phyloP scores from a whole-genome alignment of 2,888 invertebrate genomes.

The Drosophila stalkeri region DNA sequence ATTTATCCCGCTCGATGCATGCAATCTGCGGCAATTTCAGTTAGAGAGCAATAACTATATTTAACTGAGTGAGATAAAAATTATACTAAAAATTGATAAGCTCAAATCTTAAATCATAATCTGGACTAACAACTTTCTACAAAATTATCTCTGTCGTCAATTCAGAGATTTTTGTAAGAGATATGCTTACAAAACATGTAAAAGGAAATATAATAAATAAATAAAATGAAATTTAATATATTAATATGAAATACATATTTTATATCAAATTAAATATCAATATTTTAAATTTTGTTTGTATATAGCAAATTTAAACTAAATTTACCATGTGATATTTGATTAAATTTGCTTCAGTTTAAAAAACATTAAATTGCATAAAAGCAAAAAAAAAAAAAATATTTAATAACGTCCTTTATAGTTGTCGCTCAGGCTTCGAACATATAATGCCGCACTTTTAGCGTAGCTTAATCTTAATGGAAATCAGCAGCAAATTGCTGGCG shows the following conservation, averaged over 20 bases:
- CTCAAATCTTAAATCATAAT: background rate
- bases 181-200: background rate
- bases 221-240: too few species aligned
- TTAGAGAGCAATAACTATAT: constrained; percentile 10
- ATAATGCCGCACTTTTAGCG: constrained; percentile 40
- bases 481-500: constrained; percentile 65
- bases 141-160: background rate
- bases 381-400: too few species aligned
- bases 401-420: constrained; percentile 13
- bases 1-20: constrained; percentile 43
- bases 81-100: constrained; percentile 1
- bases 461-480: constrained; percentile 60
- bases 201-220: background rate
- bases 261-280: background rate
- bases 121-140: constrained; percentile 1
- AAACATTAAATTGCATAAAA: background rate
- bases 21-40: constrained; percentile 31
- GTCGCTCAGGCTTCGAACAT: constrained; percentile 20
- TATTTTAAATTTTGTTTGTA: background rate
- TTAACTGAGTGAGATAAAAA: constrained; percentile 10
- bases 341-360: background rate
- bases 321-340: background rate
- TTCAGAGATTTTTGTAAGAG: background rate
- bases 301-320: background rate
- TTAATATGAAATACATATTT: background rate